phyloP scores from a whole-genome alignment of 2,113 vertebrate species.

The Chionomys nivalis region DNA sequence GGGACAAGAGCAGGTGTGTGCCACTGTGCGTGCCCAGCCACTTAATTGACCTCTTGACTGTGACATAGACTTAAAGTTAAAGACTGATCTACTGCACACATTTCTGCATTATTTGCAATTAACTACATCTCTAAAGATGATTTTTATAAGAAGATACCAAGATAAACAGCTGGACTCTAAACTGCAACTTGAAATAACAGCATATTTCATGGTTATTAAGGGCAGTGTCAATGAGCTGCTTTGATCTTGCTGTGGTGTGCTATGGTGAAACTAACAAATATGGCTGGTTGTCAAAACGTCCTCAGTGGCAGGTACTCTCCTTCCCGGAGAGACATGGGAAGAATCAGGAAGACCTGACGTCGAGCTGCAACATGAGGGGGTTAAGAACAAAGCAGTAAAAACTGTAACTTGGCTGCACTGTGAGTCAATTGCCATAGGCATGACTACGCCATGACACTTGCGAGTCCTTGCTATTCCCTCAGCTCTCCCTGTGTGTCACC shows the following conservation, averaged over 20 bases:
- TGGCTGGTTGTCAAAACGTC: background rate
- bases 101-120: slow-evolving; percentile 44
- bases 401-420: background rate
- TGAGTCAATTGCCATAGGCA: background rate
- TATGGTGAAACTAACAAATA: background rate
- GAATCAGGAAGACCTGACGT: background rate
- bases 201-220: background rate
- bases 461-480: background rate
- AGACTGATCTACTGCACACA: background rate
- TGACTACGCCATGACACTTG: background rate
- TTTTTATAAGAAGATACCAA: slow-evolving; percentile 44
- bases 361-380: background rate
- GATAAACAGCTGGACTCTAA: slow-evolving; percentile 42
- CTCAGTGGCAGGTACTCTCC: slow-evolving; percentile 28
- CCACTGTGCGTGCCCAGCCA: background rate
- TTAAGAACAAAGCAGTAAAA: background rate
- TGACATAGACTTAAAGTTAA: background rate
- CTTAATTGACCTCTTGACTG: background rate
- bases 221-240: slow-evolving; percentile 30
- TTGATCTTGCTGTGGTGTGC: slow-evolving; percentile 32
- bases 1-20: background rate
- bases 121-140: slow-evolving; percentile 48
- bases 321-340: slow-evolving; percentile 31
- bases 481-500: background rate
- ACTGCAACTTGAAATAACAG: slow-evolving; percentile 49